Evolutionary conservation across 2,888 invertebrate genomes (phyloP).

Genomic region (Synergus umbraculus): DNA sequence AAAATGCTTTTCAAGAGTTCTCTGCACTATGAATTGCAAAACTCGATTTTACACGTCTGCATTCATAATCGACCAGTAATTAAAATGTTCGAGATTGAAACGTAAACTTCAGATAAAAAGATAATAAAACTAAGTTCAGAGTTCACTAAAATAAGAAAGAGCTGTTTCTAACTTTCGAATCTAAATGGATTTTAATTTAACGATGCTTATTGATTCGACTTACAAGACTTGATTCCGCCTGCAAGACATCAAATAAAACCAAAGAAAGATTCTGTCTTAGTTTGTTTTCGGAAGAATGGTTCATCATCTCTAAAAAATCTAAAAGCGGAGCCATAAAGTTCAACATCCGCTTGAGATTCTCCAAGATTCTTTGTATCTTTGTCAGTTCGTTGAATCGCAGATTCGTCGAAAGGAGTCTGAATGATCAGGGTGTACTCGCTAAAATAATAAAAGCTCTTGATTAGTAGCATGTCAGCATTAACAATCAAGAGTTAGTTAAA

Average conservation of each 20-base stretch:
- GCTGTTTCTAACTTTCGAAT: neutral
- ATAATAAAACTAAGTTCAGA: neutral
- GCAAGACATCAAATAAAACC: too few relatives aligned
- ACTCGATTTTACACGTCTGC: neutral
- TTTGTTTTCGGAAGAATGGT: neutral
- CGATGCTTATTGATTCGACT: neutral
- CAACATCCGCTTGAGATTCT: neutral
- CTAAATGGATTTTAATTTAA: neutral
- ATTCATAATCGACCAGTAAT: neutral
- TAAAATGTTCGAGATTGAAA: neutral
- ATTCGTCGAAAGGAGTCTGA: constrained; percentile 14
- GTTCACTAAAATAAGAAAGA: neutral
- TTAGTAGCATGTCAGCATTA: constrained; percentile 5
- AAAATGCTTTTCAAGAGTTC: constrained; percentile 29
- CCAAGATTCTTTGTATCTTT: neutral
- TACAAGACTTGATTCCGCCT: neutral
- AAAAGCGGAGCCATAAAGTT: neutral
- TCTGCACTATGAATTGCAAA: constrained; percentile 2
- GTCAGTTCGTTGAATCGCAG: neutral
- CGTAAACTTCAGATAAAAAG: too few relatives aligned
- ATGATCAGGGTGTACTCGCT: neutral
- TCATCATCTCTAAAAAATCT: neutral
- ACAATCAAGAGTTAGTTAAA: neutral
- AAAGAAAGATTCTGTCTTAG: neutral
- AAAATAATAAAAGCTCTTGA: constrained; percentile 8